These are phyloP conservation scores for Lathronympha strigana DNA, from an alignment of 2,888 invertebrate species.

Conservation along the genomic window DNA sequence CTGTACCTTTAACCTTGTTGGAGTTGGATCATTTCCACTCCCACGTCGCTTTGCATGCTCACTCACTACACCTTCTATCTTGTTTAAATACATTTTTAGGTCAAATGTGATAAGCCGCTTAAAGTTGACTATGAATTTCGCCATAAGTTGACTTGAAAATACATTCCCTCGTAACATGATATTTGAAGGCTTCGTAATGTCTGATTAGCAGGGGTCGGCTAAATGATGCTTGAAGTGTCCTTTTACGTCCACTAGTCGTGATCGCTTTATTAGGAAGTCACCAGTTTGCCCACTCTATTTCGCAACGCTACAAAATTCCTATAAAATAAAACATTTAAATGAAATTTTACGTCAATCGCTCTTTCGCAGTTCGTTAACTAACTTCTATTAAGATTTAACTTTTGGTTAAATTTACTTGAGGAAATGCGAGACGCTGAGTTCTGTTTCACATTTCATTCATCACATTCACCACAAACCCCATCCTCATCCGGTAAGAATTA, in stretches of 20 bases:
- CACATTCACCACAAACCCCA: conserved; percentile 20
- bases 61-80: conserved; percentile 16
- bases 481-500: conserved; percentile 16
- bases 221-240: conserved; percentile 43
- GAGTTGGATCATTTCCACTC: conserved; percentile 35
- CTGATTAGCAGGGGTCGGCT: conserved; percentile 42
- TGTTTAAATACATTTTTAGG: conserved; percentile 34
- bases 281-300: conserved; percentile 49
- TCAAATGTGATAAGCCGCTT: conserved; percentile 35
- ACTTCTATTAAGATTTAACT: not conserved
- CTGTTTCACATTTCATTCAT: conserved; percentile 16
- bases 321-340: conserved; percentile 4
- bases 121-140: conserved; percentile 25
- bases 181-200: conserved; percentile 40
- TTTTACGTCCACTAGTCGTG: conserved; percentile 59
- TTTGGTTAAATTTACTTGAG: conserved; percentile 4
- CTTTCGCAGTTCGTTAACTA: not conserved
- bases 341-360: conserved; percentile 1
- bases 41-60: conserved; percentile 28
- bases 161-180: conserved; percentile 53
- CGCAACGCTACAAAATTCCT: conserved; percentile 44
- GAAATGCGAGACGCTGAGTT: conserved; percentile 5
- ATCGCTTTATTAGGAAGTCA: conserved; percentile 72
- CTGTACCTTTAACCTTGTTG: conserved; percentile 36
- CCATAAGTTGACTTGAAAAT: conserved; percentile 12